Conservation (phyloP, 1,140 invertebrate species). For the Zaprionus tsacasi region DNA sequence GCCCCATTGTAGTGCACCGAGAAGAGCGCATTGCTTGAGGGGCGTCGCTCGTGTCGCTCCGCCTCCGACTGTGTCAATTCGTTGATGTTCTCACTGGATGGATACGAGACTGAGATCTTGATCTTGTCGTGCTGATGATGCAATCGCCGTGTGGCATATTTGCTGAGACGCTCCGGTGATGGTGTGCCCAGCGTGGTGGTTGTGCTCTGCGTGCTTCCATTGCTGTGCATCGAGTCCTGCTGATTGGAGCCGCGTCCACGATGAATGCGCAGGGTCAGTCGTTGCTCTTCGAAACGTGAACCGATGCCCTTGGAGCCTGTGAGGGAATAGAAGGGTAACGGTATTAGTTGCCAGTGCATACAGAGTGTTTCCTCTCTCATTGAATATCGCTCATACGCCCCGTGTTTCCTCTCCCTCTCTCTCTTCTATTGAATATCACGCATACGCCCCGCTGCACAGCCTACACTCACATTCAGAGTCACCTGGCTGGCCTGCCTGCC, state of each 20-base stretch:
- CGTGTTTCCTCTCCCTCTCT: neutral
- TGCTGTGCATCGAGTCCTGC: conserved; percentile 80
- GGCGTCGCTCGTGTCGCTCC: conserved; percentile 41
- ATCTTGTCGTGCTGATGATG: conserved; percentile 89
- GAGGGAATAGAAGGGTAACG: conserved; percentile 6
- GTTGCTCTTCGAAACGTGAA: conserved; percentile 92
- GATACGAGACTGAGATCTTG: conserved; percentile 93
- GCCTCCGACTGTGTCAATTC: conserved; percentile 74
- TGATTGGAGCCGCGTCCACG: conserved; percentile 86
- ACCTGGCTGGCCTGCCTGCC: neutral
- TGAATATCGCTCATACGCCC: conserved; percentile 63
- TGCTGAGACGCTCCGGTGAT: conserved; percentile 73
- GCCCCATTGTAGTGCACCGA: conserved; percentile 73
- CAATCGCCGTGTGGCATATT: conserved; percentile 77
- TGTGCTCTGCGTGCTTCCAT: conserved; percentile 80
- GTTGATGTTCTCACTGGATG: conserved; percentile 89
- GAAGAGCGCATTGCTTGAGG: conserved; percentile 69
- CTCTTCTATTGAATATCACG: conserved; percentile 65
- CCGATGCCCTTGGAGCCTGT: conserved; percentile 84
- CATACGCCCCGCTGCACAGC: conserved; percentile 55
- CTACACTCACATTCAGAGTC: conserved; percentile 32
- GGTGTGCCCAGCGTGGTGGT: conserved; percentile 80
- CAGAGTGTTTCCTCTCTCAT: conserved; percentile 23
- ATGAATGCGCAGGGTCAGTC: conserved; percentile 96
- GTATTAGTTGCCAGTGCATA: conserved; percentile 40